Percentiles rank a stretch among this genome's conserved stretches.
phyloP scores from a whole-genome alignment of 2,113 vertebrate species.

The Campylorhamphus procurvoides region DNA sequence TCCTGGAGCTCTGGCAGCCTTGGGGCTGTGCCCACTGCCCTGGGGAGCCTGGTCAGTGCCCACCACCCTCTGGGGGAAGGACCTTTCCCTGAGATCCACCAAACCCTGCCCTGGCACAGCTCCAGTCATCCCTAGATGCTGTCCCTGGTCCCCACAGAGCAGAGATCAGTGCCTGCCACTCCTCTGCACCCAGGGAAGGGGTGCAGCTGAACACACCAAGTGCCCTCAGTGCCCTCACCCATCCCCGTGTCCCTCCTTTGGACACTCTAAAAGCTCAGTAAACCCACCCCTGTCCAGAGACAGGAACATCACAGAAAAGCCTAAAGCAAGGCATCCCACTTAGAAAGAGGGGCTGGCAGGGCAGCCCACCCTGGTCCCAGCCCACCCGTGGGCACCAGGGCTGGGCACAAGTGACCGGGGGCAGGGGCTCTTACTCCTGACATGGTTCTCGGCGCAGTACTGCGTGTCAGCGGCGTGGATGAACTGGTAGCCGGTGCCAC shows the following conservation, averaged over 20 bases:
- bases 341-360: not conserved
- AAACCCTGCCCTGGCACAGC: not conserved
- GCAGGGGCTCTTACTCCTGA: constrained; percentile 21
- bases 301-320: not conserved
- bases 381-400: not conserved
- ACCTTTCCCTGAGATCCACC: not conserved
- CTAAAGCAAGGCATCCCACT: not conserved
- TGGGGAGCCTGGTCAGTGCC: not conserved
- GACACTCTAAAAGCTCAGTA: not conserved
- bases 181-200: too few species aligned
- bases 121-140: not conserved
- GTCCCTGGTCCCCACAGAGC: not conserved
- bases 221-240: not conserved
- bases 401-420: not conserved
- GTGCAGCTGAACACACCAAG: not conserved
- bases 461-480: not conserved
- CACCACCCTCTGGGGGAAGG: not conserved
- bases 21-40: not conserved
- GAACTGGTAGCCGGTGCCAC: constrained; percentile 16
- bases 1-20: not conserved
- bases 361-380: not conserved
- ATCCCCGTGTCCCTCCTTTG: not conserved
- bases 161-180: not conserved
- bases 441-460: constrained; percentile 45
- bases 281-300: not conserved